Evolutionary conservation across 2,113 vertebrate species (phyloP), one percentile per base, ranked within the genome.

Genomic region (Heteronetta atricapilla): DNA sequence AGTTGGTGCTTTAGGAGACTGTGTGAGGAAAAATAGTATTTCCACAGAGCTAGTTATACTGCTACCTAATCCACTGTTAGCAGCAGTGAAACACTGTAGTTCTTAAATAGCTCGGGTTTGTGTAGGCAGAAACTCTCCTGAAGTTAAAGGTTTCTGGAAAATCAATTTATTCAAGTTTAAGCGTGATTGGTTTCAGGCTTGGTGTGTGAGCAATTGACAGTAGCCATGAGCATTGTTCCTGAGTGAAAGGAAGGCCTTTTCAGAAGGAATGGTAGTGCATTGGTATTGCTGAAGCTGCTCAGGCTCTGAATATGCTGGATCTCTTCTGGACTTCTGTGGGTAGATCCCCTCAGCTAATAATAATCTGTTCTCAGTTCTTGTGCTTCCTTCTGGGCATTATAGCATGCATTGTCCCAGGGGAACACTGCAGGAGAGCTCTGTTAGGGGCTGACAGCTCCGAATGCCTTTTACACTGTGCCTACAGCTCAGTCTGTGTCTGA

Each of bases 11-110:
- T 7, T 4, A n/a, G 3, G 3, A 52, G 1, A 3, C 4, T 5
- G 2, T 0, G 0, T 2, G 1, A 60, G 0, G 31, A 1, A 26
- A 23, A 0, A 3, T 17, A 0, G 1, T 2, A 4, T 7, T 38
- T 33, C 26, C 3, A 17, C 2, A n/a, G 1, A 19, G 1, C 1
- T 1, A 8, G 0, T 5, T 9, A 6, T 1, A 11, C 4, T 8
- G 1, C 19, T 2, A 44, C 3, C 2, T 8, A 23, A 46, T 2
- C 0, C 4, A 8, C 4, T 26, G 0, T 13, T 1, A 76, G 0
- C 2, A 91, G 3, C 0, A 59, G 10, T 3, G 42, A 52, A 4
- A 0, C 18, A n/a, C 14, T 55, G 10, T 13, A 7, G 11, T 28
- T 36, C 82, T 81, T 59, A n/a, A 6, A 42, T 4, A 70, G n/a